A percentile compares a stretch with the other conserved stretches of the same genome.
These are phyloP conservation scores for Muscina levida DNA, from an alignment of 2,888 invertebrate species.

Conservation along the genomic window DNA sequence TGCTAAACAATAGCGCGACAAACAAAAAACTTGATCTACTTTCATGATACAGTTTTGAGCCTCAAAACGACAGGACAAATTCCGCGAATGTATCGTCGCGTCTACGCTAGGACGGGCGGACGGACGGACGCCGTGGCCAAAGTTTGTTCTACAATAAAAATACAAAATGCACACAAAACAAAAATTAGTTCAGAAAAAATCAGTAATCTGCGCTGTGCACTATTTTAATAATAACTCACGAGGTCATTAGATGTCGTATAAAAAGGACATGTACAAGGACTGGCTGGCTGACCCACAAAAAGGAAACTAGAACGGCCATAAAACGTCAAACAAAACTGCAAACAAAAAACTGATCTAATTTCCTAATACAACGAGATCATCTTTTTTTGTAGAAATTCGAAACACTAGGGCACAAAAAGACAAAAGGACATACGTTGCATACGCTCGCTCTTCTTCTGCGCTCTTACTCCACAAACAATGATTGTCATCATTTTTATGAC, in stretches of 20 bases:
- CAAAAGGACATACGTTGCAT: constrained; percentile 10
- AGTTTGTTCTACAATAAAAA: constrained; percentile 66
- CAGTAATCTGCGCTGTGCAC: constrained; percentile 1
- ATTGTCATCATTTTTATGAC: constrained; percentile 50
- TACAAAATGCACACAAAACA: constrained; percentile 52
- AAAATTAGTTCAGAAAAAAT: constrained; percentile 72
- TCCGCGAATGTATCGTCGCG: constrained; percentile 54
- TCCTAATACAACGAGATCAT: constrained; percentile 68
- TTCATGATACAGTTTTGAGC: constrained; percentile 71
- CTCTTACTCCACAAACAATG: constrained; percentile 37
- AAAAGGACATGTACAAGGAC: constrained; percentile 49
- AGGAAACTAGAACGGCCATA: constrained; percentile 57
- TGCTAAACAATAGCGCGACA: constrained; percentile 69
- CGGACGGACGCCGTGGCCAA: too few relatives aligned
- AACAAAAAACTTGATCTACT: constrained; percentile 78
- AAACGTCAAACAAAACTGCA: constrained; percentile 59
- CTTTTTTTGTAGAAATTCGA: constrained; percentile 47
- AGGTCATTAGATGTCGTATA: constrained; percentile 47
- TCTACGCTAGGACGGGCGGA: too few relatives aligned
- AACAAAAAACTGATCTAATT: constrained; percentile 73
- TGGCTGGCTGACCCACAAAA: constrained; percentile 58
- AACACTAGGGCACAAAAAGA: constrained; percentile 8
- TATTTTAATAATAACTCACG: constrained; percentile 38
- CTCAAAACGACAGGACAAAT: constrained; percentile 70
- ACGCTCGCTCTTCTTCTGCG: too few relatives aligned